Conservation (phyloP, 2,888 invertebrate species). For the Drosophila nr. perissopoda region DNA sequence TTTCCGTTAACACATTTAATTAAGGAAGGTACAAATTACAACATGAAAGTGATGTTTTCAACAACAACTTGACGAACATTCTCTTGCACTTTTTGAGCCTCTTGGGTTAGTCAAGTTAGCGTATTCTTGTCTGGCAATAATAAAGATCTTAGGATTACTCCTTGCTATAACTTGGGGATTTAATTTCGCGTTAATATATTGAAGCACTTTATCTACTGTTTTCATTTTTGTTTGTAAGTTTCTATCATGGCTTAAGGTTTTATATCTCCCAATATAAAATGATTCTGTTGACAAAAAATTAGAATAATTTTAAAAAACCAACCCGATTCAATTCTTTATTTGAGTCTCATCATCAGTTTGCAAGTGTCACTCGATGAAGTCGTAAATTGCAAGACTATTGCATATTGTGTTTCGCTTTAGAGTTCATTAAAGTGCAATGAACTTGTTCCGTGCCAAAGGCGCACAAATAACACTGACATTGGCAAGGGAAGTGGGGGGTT, state of each 20-base stretch:
- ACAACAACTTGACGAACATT: conserved; percentile 16
- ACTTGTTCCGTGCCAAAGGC: conserved; percentile 43
- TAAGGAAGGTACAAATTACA: conserved; percentile 59
- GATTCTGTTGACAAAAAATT: background rate
- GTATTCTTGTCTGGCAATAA: background rate
- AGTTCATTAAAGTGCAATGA: conserved; percentile 72
- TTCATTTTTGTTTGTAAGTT: background rate
- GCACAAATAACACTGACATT: conserved; percentile 3
- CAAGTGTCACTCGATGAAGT: conserved; percentile 15
- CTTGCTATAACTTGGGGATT: background rate
- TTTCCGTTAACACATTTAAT: conserved; percentile 56
- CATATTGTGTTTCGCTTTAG: conserved; percentile 39
- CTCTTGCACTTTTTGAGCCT: background rate
- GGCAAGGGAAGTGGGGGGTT: background rate
- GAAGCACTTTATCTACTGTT: background rate
- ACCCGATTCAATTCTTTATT: background rate
- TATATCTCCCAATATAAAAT: background rate
- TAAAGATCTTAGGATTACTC: background rate
- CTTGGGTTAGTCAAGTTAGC: background rate
- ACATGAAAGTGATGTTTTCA: conserved; percentile 36
- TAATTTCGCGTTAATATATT: background rate
- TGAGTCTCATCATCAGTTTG: conserved; percentile 5
- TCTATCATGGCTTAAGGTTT: background rate
- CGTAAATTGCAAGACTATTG: conserved; percentile 37
- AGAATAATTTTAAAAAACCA: background rate